Percentiles rank a stretch among this genome's conserved stretches.
Conservation (phyloP, 2,888 invertebrate genomes). For the Xestoiulus laeticollis region DNA sequence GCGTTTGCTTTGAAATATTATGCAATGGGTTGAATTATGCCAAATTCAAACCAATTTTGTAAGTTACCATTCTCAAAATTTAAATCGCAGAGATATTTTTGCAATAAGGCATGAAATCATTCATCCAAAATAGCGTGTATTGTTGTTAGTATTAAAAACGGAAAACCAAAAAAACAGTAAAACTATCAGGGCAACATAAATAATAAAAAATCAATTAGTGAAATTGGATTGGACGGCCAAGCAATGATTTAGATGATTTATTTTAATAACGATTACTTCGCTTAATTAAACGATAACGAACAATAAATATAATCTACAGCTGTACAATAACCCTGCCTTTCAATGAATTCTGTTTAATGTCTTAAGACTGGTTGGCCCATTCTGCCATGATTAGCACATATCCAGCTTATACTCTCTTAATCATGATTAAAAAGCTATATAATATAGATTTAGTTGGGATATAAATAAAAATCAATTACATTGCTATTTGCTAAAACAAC, state of each 20-base stretch:
- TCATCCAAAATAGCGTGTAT: slow-evolving; percentile 24
- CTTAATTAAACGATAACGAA: not conserved
- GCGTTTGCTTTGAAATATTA: not conserved
- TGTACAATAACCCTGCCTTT: slow-evolving; percentile 31
- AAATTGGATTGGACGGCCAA: slow-evolving; percentile 10
- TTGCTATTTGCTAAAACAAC: not conserved
- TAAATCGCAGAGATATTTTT: not conserved
- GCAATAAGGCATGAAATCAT: not conserved
- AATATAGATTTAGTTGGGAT: not conserved
- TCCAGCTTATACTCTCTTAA: not conserved
- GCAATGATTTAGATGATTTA: not conserved
- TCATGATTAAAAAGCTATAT: slow-evolving; percentile 13
- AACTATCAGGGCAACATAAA: slow-evolving; percentile 25
- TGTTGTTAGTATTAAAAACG: slow-evolving; percentile 28
- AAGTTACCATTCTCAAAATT: not conserved
- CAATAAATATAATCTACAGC: slow-evolving; percentile 43
- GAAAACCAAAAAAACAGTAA: not conserved
- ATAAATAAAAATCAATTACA: not conserved
- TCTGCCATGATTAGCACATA: not conserved
- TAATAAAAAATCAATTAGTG: slow-evolving; percentile 19
- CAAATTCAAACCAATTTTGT: not conserved
- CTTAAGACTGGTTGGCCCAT: not conserved
- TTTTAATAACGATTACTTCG: slow-evolving; percentile 1
- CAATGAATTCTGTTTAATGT: not conserved
- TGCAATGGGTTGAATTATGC: not conserved